Percentiles rank a stretch among this genome's conserved stretches.
These are phyloP conservation scores for Drosophila pandora DNA, from an alignment of 1,140 invertebrate genomes.

Conservation along the genomic window DNA sequence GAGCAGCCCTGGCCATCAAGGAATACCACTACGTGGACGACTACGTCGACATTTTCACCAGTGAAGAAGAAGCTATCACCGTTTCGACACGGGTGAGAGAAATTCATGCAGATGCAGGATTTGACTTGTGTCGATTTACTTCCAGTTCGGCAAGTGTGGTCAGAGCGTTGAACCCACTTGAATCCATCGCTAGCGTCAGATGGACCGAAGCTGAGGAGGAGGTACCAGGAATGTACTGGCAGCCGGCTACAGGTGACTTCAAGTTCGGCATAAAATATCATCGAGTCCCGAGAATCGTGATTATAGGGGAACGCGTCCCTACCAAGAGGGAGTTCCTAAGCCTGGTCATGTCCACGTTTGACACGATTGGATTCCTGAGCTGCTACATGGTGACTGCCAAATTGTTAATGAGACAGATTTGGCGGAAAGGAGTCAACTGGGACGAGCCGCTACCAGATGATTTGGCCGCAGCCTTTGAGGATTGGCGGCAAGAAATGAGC, in stretches of 20 bases:
- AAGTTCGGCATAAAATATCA: slow-evolving; percentile 12
- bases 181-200: too few species aligned
- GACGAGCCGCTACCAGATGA: not conserved
- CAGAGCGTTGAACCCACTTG: not conserved
- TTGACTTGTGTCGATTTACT: slow-evolving; percentile 3
- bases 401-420: not conserved
- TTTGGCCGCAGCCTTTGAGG: not conserved
- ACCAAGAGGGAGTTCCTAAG: too few species aligned
- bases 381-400: not conserved
- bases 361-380: too few species aligned
- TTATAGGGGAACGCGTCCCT: too few species aligned
- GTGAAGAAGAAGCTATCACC: not conserved
- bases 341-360: too few species aligned
- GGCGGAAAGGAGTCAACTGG: not conserved
- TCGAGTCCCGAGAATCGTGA: not conserved
- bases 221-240: slow-evolving; percentile 13
- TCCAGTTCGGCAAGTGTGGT: not conserved
- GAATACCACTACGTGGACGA: slow-evolving; percentile 9
- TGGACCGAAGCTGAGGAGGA: too few species aligned
- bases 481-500: not conserved
- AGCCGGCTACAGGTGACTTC: slow-evolving; percentile 17
- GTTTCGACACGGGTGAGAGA: not conserved
- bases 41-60: slow-evolving; percentile 1
- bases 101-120: slow-evolving; percentile 1
- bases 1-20: slow-evolving; percentile 1